Base-by-base conservation (phyloP, 2,797 vertebrate species). In the Natrix natrix region DNA sequence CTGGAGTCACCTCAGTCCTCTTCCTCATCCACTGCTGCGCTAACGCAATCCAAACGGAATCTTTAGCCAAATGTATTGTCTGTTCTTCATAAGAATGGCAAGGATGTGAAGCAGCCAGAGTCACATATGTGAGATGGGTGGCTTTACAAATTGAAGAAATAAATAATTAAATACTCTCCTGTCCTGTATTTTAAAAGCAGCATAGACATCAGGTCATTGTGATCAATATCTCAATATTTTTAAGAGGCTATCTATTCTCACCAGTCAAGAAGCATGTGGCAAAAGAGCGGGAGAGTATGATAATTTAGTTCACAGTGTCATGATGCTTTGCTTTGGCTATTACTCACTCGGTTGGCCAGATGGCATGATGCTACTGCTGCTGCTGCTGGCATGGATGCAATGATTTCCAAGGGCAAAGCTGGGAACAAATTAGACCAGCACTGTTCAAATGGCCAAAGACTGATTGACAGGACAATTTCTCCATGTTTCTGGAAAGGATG, bases 231-330 rank as follows among this genome's bases (percentile, higher is more conserved):
- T 74, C 66, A 87, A 91, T 91, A 83, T 92, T 91, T 89, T 92
- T 69, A 92, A 91, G 63, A 91, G 32, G 57, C 92, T 92, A 91
- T 57, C 88, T 55, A 89, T 92, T 91, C 89, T 86, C 91, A 91
- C 59, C 90, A 66, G 55, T 86, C 91, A 91, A 91, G 69, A 92
- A 91, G 89, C 93, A 91, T 88, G 89, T 92, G 48, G 89, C 87
- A 89, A 94, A 86, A 69, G 66, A 17, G 59, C 54, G 59, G 91
- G 54, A 69, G 28, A 43, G 22, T 69, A 59, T 37, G 90, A 91
- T 89, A 13, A 63, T 92, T 93, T 92, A 24, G 0, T 22, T 94
- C 24, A 74, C 32, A n/a, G 37, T 87, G 60, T 13, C 94, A 90
- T 91, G 55, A 7, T 20, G 87, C 63, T 94, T 91, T 55, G 48